Base-by-base conservation (phyloP, 2,888 invertebrate genomes). In the Villa cingulata region DNA sequence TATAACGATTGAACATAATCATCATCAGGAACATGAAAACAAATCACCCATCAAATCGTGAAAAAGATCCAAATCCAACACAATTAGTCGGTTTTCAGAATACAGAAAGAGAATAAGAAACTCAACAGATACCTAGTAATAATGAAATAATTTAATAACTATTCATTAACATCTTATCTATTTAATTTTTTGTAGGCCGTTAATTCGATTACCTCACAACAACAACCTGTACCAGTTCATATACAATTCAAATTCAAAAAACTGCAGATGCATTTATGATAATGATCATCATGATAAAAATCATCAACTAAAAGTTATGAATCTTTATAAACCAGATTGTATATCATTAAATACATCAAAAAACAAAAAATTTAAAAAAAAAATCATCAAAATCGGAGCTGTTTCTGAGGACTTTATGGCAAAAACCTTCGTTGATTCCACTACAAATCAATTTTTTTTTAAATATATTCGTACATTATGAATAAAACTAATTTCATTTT, bases 291-390 rank as follows among this genome's bases (percentile, higher is more conserved):
- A 15, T n/a, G 46, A 46, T 4, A 46, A 42, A 34, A 42, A 46
- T 4, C 46, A 37, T 16, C 45, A 41, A 23, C 5, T 36, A 18
- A 46, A 37, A 29, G 41, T 41, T 3, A 12, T 46, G 17, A 37
- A 41, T 14, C 20, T 42, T 29, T 42, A 45, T n/a, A 48, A 48
- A 15, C 45, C 41, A 16, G 42, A 48, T n/a, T 41, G 36, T 16
- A 42, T 45, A n/a, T 45, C 48, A 7, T 17, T 48, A 3, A 44
- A 48, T 18, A 41, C 41, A 16, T n/a, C 36, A 7, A 18, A n/a
- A n/a, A n/a, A n/a, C n/a, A n/a, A n/a, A n/a, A n/a, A n/a, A n/a
- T n/a, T n/a, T n/a, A n/a, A n/a, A n/a, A n/a, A n/a, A n/a, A n/a
- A n/a, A n/a, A n/a, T n/a, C n/a, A n/a, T n/a, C n/a, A n/a, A n/a